Percentiles rank a stretch among this genome's conserved stretches.
Conservation (phyloP, 2,113 vertebrate species). For the Nesoenas mayeri region DNA sequence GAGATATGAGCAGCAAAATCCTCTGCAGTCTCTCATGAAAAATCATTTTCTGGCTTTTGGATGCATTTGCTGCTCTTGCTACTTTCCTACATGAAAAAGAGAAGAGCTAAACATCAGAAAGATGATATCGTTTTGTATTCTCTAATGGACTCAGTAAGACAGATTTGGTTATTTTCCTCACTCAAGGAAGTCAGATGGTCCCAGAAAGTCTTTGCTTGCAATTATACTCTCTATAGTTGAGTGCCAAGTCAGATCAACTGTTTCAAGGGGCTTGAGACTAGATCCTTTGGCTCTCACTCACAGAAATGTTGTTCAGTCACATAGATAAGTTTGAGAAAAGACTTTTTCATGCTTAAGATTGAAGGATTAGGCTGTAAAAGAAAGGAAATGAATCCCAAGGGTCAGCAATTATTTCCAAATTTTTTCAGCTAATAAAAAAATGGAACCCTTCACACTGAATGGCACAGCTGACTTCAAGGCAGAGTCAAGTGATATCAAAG, state of each 20-base stretch:
- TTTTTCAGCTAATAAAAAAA: background rate
- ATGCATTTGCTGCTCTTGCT: background rate
- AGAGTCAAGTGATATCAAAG: background rate
- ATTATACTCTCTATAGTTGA: background rate
- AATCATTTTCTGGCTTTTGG: constrained; percentile 3
- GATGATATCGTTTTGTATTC: background rate
- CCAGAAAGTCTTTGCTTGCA: background rate
- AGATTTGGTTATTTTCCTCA: background rate
- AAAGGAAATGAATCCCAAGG: background rate
- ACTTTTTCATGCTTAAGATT: background rate
- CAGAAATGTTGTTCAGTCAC: background rate
- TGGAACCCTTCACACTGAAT: background rate
- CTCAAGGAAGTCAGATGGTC: background rate
- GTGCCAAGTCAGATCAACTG: background rate
- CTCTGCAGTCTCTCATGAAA: constrained; percentile 1
- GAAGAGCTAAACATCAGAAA: constrained; percentile 7
- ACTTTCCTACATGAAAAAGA: constrained; percentile 14
- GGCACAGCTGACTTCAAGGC: background rate
- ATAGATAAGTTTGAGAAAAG: background rate
- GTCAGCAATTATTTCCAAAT: background rate
- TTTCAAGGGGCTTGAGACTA: background rate
- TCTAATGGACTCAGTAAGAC: background rate
- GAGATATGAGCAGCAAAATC: background rate
- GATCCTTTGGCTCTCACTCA: background rate
- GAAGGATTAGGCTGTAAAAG: background rate